A percentile compares a stretch with the other conserved stretches of the same genome.
Conservation (phyloP, 2,888 invertebrate genomes). For the Leucophenga montana region DNA sequence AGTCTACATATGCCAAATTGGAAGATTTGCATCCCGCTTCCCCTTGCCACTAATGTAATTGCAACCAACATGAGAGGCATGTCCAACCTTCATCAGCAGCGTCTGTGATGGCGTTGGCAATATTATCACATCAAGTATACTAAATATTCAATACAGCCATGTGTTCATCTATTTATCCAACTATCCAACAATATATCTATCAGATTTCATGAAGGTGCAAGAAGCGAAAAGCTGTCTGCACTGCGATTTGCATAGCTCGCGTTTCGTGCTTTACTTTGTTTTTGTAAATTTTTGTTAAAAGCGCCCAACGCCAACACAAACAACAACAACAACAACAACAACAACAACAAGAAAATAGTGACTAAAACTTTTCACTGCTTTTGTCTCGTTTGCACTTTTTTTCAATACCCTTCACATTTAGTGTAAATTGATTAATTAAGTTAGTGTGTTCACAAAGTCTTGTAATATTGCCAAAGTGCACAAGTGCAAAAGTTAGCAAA, state of each 20-base stretch:
- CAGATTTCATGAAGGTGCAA: slow-evolving; percentile 11
- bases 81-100: slow-evolving; percentile 1
- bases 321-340: slow-evolving; percentile 33
- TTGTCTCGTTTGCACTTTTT: no score
- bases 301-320: slow-evolving; percentile 44
- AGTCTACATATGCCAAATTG: background rate
- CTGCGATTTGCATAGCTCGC: slow-evolving; percentile 9
- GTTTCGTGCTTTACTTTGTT: slow-evolving; percentile 32
- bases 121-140: slow-evolving; percentile 8
- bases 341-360: slow-evolving; percentile 33
- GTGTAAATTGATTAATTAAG: no score
- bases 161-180: background rate
- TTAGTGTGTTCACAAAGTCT: no score
- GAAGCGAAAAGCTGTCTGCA: background rate
- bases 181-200: background rate
- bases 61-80: slow-evolving; percentile 19
- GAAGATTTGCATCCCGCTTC: background rate
- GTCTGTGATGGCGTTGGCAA: background rate
- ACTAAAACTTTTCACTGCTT: slow-evolving; percentile 44
- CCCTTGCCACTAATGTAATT: slow-evolving; percentile 28
- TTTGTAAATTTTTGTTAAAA: slow-evolving; percentile 44
- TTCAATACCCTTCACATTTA: no score
- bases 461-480: no score
- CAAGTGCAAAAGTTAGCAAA: no score
- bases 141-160: background rate